phyloP scores from a whole-genome alignment of 2,113 vertebrate genomes.

The Gymnobelideus leadbeateri region DNA sequence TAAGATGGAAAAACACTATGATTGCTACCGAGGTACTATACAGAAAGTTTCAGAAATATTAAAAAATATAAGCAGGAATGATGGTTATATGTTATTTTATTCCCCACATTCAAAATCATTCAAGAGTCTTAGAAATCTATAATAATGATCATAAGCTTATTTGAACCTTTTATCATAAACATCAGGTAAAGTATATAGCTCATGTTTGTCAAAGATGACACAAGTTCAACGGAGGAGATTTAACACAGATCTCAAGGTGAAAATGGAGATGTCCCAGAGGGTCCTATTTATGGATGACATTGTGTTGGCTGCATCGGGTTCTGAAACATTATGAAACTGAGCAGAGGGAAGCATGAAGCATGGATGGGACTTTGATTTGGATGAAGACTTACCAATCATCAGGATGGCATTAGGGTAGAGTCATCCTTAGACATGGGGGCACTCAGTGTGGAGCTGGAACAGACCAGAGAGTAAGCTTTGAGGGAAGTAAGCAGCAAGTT shows the following conservation, averaged over 20 bases:
- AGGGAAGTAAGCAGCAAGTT: background rate
- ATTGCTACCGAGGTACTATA: background rate
- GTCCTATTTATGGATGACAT: background rate
- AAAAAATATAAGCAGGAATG: background rate
- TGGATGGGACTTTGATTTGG: background rate
- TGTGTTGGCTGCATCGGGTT: background rate
- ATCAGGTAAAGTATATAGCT: background rate
- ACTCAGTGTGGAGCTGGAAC: background rate
- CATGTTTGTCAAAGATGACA: background rate
- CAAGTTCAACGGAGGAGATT: background rate
- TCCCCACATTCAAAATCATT: background rate
- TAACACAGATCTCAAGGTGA: background rate
- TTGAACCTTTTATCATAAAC: background rate
- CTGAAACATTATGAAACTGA: background rate
- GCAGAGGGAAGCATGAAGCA: background rate
- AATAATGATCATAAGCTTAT: background rate
- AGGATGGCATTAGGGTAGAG: background rate
- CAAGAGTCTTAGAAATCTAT: background rate
- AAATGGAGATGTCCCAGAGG: background rate
- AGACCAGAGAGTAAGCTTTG: background rate
- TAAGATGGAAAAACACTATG: background rate
- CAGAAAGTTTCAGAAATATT: background rate
- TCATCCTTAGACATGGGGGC: rapidly evolving
- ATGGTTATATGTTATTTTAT: background rate
- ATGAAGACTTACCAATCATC: background rate